These are phyloP conservation scores for Scelioninae gen. 1 DNA, from an alignment of 2,888 invertebrate genomes.

Conservation along the genomic window DNA sequence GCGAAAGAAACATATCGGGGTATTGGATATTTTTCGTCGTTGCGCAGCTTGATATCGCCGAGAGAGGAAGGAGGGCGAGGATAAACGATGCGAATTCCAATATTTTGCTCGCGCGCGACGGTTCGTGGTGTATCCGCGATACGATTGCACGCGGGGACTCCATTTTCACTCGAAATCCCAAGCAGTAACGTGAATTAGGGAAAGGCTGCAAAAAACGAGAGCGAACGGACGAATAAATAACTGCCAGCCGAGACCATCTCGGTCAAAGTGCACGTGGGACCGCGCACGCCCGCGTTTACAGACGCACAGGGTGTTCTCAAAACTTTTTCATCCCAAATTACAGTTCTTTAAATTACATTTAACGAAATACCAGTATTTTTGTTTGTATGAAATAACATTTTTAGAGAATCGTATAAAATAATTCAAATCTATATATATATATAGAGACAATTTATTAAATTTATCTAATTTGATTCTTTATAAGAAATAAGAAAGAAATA, in stretches of 20 bases:
- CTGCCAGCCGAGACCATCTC: slow-evolving; percentile 31
- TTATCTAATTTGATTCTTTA: too few species aligned
- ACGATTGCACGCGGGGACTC: slow-evolving; percentile 56
- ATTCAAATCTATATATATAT: too few species aligned
- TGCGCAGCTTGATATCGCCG: slow-evolving; percentile 54
- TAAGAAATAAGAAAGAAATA: too few species aligned
- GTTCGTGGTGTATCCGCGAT: slow-evolving; percentile 50
- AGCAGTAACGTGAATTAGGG: slow-evolving; percentile 63
- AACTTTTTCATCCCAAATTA: slow-evolving; percentile 32
- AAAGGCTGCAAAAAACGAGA: slow-evolving; percentile 53
- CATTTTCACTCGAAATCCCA: slow-evolving; percentile 63
- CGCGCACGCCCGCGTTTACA: slow-evolving; percentile 8
- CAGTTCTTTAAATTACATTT: slow-evolving; percentile 28
- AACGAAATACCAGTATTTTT: too few species aligned
- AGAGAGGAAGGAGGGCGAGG: slow-evolving; percentile 43
- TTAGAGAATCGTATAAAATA: too few species aligned
- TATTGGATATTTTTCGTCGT: slow-evolving; percentile 62
- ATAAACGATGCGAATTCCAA: slow-evolving; percentile 69
- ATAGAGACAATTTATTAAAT: too few species aligned
- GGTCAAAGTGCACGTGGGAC: slow-evolving; percentile 36
- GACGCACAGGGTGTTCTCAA: neutral
- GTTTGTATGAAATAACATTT: too few species aligned
- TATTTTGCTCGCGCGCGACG: slow-evolving; percentile 59
- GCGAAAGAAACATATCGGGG: slow-evolving; percentile 64
- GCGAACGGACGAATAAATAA: slow-evolving; percentile 57